These are phyloP conservation scores for Lophochroa leadbeateri DNA, from an alignment of 2,113 vertebrate species.

Conservation along the genomic window DNA sequence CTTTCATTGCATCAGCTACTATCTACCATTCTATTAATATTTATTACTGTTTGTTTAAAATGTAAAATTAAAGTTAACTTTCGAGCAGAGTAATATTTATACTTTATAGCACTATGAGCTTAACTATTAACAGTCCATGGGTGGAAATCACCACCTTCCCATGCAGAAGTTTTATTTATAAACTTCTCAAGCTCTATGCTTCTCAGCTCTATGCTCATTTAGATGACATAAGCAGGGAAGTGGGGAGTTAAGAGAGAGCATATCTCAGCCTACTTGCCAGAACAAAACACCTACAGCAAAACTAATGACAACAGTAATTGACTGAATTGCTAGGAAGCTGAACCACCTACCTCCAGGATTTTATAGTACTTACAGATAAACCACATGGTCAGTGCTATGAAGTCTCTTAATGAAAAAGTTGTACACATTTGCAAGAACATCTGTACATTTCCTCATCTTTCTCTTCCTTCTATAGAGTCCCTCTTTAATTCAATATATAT, in stretches of 20 bases:
- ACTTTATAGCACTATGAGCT: not conserved
- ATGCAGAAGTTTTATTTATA: not conserved
- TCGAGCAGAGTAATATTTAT: not conserved
- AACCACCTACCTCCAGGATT: not conserved
- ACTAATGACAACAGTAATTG: not conserved
- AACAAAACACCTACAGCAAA: not conserved
- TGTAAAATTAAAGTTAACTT: not conserved
- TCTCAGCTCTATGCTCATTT: not conserved
- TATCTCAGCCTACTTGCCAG: not conserved
- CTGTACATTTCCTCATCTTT: not conserved
- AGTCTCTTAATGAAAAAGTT: not conserved
- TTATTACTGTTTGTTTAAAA: not conserved
- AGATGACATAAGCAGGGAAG: not conserved
- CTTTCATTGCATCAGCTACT: not conserved
- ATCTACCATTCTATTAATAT: not conserved
- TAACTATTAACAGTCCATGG: not conserved
- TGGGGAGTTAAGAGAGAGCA: not conserved
- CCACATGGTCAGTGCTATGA: not conserved
- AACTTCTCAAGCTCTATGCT: not conserved
- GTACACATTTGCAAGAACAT: not conserved
- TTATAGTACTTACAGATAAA: not conserved
- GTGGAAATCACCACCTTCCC: not conserved
- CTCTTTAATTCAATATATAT: not conserved
- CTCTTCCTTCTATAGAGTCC: not conserved
- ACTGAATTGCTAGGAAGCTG: not conserved